phyloP scores from a whole-genome alignment of 1,140 invertebrate genomes.

The Acyrthosiphon pisum region DNA sequence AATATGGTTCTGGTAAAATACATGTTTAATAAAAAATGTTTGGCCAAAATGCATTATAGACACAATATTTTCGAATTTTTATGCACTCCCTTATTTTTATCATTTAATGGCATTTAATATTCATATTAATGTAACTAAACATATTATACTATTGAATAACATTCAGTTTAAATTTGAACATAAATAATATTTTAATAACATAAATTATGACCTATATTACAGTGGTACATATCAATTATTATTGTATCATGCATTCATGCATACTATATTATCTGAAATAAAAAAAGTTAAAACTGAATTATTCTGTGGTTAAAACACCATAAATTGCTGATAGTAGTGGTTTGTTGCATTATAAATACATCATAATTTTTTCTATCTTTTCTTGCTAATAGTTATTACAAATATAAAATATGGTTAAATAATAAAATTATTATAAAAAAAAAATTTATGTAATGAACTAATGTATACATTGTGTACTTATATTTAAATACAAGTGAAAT shows the following conservation, averaged over 20 bases:
- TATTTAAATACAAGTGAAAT: background rate
- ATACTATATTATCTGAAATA: background rate
- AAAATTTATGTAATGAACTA: background rate
- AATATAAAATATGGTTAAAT: background rate
- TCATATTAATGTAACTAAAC: background rate
- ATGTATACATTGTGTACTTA: background rate
- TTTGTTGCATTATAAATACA: background rate
- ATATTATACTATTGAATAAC: background rate
- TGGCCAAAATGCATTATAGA: too few species aligned
- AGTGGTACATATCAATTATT: background rate
- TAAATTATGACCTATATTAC: background rate
- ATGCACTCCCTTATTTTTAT: background rate
- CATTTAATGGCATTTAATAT: background rate
- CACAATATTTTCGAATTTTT: too few species aligned
- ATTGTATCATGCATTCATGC: conserved; percentile 2
- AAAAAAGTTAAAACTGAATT: background rate
- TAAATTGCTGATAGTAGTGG: background rate
- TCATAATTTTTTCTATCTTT: background rate
- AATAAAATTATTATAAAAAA: background rate
- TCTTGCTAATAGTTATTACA: background rate
- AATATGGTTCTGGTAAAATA: too few species aligned
- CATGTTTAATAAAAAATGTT: too few species aligned
- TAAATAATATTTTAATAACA: background rate
- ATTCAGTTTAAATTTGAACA: background rate
- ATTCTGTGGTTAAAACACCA: background rate